Base-by-base conservation (phyloP, 2,888 invertebrate species). In the Pristionchus entomophagus region DNA sequence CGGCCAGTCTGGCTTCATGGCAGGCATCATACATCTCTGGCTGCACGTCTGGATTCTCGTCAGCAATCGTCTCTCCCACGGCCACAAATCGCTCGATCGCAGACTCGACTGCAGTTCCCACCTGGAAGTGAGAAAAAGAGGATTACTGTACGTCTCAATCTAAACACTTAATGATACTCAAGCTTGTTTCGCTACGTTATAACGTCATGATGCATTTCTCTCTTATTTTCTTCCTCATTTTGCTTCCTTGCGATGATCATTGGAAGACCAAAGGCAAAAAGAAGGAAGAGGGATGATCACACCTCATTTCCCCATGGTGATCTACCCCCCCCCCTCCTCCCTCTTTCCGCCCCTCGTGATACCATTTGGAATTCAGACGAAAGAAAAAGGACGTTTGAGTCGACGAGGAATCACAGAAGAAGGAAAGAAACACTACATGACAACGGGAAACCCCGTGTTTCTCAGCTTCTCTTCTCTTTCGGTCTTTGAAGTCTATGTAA, bases 1-100 rank as follows among this genome's bases (percentile, higher is more conserved):
- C 98, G 94, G 98, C 98, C 93, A 96, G 96, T 91, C 98, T 95
- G 26, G 99, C 98, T 94, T 99, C 98, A 94, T 97, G 97, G 95
- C 99, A 99, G 41, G 99, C 98, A 92, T 98, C 97, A 94, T 97
- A 97, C 98, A 99, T 99, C 94, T 98, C 98, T 93, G 96, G 96
- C 91, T 97, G 96, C 91, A 99, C 97, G 94, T 99, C 98, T 49
- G 96, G 96, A 95, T 99, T 98, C 95, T 98, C 98, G 94, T 98
- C 98, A 80, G 98, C 99, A 94, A 99, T 99, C 92, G 97, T 97
- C 95, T 99, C 98, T 69, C 99, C 99, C 89, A 99, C 98, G 69
- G 97, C 97, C 91, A 98, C 98, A 95, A 99, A 99, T 32, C 98
- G 95, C 94, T 99, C 98, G 87, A 99, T 97, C 84, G 99, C 98